These are phyloP conservation scores for Mustela lutreola DNA, from an alignment of 2,113 vertebrate species.

Conservation along the genomic window DNA sequence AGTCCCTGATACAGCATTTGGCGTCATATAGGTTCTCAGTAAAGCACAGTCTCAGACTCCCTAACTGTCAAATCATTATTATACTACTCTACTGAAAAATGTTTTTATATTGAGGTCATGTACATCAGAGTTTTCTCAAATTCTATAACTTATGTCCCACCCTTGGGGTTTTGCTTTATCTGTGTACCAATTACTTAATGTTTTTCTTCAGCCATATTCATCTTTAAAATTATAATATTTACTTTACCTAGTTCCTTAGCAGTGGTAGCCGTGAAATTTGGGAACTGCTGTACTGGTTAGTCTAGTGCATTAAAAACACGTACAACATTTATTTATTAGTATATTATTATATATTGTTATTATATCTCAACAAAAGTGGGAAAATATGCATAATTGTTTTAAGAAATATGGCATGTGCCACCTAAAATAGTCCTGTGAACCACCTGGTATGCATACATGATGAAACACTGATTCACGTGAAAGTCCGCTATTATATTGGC, in stretches of 20 bases:
- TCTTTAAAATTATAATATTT: slow-evolving; percentile 1
- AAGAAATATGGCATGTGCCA: background rate
- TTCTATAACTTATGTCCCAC: background rate
- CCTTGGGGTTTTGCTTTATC: background rate
- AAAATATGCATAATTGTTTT: background rate
- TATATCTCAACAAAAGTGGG: background rate
- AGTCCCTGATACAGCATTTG: background rate
- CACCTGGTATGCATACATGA: background rate
- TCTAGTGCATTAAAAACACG: background rate
- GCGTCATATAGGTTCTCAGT: background rate
- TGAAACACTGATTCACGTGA: background rate
- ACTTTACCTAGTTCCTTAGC: background rate
- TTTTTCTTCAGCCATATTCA: background rate
- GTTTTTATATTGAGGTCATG: background rate
- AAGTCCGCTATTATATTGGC: background rate
- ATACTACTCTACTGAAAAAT: background rate
- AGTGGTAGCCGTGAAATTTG: background rate
- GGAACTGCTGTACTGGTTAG: background rate
- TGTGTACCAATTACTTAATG: background rate
- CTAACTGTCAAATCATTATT: background rate
- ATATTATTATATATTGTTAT: background rate
- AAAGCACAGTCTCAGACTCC: background rate
- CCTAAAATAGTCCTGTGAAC: slow-evolving; percentile 20
- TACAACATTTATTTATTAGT: background rate
- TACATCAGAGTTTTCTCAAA: slow-evolving; percentile 33